Conservation (phyloP, 2,797 vertebrate genomes). For the Dicrostonyx torquatus region DNA sequence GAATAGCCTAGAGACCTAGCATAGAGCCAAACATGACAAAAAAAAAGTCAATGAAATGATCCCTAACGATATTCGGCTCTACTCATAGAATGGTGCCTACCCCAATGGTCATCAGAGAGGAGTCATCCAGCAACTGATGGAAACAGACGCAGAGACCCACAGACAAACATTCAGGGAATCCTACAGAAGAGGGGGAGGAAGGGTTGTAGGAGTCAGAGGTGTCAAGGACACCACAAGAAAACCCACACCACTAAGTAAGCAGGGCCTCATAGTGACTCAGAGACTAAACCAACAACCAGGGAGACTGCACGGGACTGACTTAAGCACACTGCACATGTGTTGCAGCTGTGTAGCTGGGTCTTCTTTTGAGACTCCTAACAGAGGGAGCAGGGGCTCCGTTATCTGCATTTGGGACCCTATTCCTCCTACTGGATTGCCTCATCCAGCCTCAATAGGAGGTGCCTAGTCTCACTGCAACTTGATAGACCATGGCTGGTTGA, state of each 20-base stretch:
- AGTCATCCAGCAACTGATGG: not conserved
- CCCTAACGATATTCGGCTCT: not conserved
- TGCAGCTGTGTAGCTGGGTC: not conserved
- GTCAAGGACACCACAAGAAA: not conserved
- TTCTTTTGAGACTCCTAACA: not conserved
- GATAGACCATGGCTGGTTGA: not conserved
- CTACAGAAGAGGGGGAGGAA: not conserved
- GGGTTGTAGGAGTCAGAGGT: not conserved
- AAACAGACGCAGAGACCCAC: not conserved
- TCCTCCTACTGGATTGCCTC: not conserved
- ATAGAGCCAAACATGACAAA: not conserved
- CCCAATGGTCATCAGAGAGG: not conserved
- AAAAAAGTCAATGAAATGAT: not conserved
- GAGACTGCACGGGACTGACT: not conserved
- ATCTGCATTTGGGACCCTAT: not conserved
- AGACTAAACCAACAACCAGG: not conserved
- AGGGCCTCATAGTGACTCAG: not conserved
- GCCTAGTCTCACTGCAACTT: not conserved
- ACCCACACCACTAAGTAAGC: not conserved
- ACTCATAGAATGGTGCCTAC: not conserved
- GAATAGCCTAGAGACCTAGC: not conserved
- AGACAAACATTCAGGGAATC: not conserved
- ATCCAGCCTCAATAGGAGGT: not conserved
- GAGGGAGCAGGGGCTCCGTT: not conserved
- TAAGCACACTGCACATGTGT: not conserved